Base-by-base conservation (phyloP, 2,113 vertebrate genomes). In the Andinoacara biseriatus region DNA sequence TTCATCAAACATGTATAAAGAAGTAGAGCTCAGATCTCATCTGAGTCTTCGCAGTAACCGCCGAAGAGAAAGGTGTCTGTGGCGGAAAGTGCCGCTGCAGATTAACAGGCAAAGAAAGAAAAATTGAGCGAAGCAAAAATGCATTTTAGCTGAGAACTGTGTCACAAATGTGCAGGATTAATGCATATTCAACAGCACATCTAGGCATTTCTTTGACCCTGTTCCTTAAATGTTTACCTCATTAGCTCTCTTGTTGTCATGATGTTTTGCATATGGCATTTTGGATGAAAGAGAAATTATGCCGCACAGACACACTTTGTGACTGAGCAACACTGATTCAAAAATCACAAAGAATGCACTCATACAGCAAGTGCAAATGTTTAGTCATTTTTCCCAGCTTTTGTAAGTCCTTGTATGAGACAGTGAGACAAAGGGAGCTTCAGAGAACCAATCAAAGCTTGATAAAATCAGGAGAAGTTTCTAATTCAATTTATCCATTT, bases 1-100 rank as follows among this genome's bases (percentile, higher is more conserved):
- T 88, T 91, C 82, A 94, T 93, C 88, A 94, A 95, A 91, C 90
- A 94, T 92, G 86, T 76, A 91, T 92, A 74, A 88, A 91, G 88
- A 83, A 90, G 85, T 33, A 67, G 83, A 85, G 87, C 86, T 88
- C 86, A 86, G 76, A 82, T 89, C 81, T 91, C 87, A 87, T 91
- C 84, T 84, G 86, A 89, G 90, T 91, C 61, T 75, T 82, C 56
- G 67, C 82, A 65, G 52, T 26, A 72, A 83, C 65, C 31, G 3
- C 63, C 15, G 69, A 87, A 56, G 77, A 82, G 74, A 69, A 83
- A 82, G 52, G 78, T 81, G 81, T 84, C 62, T 59, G 81, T 76
- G 87, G 78, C 62, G 40, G 74, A 80, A 83, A 79, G 63, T 81
- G 77, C 79, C n/a, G 26, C 69, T 17, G 78, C 69, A 77, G 80